Evolutionary conservation across 2,113 vertebrate genomes (phyloP).

Genomic region (Anseranas semipalmata): DNA sequence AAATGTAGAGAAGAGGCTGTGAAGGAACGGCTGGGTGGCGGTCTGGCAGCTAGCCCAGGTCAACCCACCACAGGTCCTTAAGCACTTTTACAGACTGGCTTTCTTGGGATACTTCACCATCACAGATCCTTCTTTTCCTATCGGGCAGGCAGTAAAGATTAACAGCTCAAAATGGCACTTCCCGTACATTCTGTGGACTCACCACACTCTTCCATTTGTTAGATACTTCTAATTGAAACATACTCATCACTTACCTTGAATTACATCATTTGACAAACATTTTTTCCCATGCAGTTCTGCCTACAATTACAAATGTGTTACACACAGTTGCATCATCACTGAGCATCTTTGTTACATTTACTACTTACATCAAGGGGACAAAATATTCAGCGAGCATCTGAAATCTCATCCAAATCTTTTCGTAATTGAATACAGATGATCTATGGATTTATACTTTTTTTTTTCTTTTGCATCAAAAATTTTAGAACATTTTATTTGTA

Average conservation of each 20-base stretch:
- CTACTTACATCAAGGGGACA: neutral
- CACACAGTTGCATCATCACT: neutral
- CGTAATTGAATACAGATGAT: neutral
- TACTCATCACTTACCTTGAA: neutral
- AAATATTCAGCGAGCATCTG: neutral
- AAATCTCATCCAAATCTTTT: neutral
- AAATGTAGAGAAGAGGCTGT: neutral
- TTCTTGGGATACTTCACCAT: neutral
- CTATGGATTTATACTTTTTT: neutral
- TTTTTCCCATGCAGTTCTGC: neutral
- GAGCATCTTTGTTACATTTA: neutral
- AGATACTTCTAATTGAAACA: neutral
- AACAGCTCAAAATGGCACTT: neutral
- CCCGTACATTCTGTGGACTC: neutral
- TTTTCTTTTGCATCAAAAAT: neutral
- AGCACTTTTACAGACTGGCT: neutral
- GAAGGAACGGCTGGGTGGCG: neutral
- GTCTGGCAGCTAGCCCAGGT: neutral
- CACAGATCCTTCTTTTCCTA: neutral
- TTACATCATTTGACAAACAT: neutral
- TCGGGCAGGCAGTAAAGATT: neutral
- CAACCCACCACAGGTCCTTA: neutral
- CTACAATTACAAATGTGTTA: neutral
- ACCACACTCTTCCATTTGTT: neutral
- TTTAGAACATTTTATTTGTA: slow-evolving; percentile 12